These are phyloP conservation scores for Cristatella mucedo DNA, from an alignment of 2,888 invertebrate species.

Conservation along the genomic window DNA sequence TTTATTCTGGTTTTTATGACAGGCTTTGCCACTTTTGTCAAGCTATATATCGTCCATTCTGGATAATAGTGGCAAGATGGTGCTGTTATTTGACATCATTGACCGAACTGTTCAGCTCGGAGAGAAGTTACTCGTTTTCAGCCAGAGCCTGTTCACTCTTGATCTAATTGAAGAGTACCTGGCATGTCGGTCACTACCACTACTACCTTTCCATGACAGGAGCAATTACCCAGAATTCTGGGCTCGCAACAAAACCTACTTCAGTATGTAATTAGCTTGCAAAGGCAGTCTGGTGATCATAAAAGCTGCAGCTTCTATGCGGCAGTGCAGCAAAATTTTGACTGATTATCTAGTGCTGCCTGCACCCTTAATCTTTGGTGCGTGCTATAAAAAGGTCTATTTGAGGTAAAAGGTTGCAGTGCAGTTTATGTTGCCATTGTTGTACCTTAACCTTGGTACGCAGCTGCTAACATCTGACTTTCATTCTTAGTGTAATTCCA, in stretches of 20 bases:
- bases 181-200: slow-evolving; percentile 49
- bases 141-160: slow-evolving; percentile 83
- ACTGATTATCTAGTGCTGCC: too few relatives aligned
- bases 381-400: too few relatives aligned
- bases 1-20: slow-evolving; percentile 43
- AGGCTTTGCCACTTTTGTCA: slow-evolving; percentile 40
- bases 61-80: slow-evolving; percentile 86
- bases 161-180: slow-evolving; percentile 87
- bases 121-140: slow-evolving; percentile 81
- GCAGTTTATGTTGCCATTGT: too few relatives aligned
- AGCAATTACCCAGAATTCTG: slow-evolving; percentile 56
- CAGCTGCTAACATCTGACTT: too few relatives aligned
- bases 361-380: too few relatives aligned
- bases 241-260: slow-evolving; percentile 73
- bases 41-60: slow-evolving; percentile 68
- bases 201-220: too few relatives aligned
- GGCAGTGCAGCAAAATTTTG: too few relatives aligned
- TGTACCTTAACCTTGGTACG: too few relatives aligned
- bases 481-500: too few relatives aligned
- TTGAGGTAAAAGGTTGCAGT: too few relatives aligned
- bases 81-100: slow-evolving; percentile 74
- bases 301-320: too few relatives aligned
- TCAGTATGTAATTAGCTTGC: slow-evolving; percentile 56
- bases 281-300: too few relatives aligned
- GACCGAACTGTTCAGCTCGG: slow-evolving; percentile 69